These are phyloP conservation scores for Drepana arcuata DNA, from an alignment of 1,140 invertebrate species.

Conservation along the genomic window DNA sequence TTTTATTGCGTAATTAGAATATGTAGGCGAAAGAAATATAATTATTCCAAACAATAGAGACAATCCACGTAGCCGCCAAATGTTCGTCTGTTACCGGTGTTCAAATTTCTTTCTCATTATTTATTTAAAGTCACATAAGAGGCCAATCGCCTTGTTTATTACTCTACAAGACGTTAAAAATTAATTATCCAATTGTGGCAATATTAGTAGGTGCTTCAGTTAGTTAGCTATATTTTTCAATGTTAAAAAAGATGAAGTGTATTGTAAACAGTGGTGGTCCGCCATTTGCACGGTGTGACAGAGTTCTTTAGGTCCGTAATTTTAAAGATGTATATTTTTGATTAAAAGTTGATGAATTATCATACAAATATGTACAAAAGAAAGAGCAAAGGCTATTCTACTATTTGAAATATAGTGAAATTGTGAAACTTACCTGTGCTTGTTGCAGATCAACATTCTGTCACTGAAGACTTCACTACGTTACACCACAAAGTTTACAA, in stretches of 20 bases:
- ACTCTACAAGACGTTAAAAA: slow-evolving; percentile 18
- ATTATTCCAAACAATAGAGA: no score
- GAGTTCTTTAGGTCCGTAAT: slow-evolving; percentile 63
- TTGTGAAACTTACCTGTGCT: slow-evolving; percentile 58
- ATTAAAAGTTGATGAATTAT: slow-evolving; percentile 35
- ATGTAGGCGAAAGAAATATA: no score
- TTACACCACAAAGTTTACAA: slow-evolving; percentile 63
- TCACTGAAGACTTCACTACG: slow-evolving; percentile 64
- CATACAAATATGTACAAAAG: slow-evolving; percentile 58
- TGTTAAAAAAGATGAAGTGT: slow-evolving; percentile 41
- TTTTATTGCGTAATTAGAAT: slow-evolving; percentile 10
- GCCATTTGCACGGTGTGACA: slow-evolving; percentile 70
- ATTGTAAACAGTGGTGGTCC: slow-evolving; percentile 69
- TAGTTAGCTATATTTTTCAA: slow-evolving; percentile 19
- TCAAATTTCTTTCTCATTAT: slow-evolving; percentile 15
- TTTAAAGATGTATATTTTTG: slow-evolving; percentile 37
- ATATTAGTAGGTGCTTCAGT: slow-evolving; percentile 16
- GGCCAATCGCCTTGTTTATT: no score
- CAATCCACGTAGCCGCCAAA: slow-evolving; percentile 31
- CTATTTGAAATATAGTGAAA: slow-evolving; percentile 48
- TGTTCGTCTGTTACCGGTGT: slow-evolving; percentile 11
- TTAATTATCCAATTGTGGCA: slow-evolving; percentile 34
- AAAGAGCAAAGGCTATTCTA: slow-evolving; percentile 31
- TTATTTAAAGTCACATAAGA: slow-evolving; percentile 8
- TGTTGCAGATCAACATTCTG: slow-evolving; percentile 66